These are phyloP conservation scores for Norana najaformis DNA, from an alignment of 2,888 invertebrate species.

Conservation along the genomic window DNA sequence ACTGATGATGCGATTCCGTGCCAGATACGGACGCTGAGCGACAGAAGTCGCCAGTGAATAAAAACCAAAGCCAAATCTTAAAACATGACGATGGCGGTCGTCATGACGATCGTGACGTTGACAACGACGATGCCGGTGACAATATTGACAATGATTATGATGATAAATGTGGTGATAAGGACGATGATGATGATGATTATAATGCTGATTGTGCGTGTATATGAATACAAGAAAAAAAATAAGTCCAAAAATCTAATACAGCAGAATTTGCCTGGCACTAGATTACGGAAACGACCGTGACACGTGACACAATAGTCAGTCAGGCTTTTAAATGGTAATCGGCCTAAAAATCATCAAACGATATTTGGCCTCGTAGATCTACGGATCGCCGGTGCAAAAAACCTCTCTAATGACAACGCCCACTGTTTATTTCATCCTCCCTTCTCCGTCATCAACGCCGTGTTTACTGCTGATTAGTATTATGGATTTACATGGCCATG, in stretches of 20 bases:
- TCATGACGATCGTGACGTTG: not conserved
- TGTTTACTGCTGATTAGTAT: no score
- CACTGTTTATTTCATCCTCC: not conserved
- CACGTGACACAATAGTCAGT: not conserved
- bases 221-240: no score
- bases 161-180: not conserved
- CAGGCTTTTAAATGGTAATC: no score
- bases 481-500: no score
- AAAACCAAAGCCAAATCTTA: not conserved
- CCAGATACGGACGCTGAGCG: not conserved
- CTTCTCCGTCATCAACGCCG: no score
- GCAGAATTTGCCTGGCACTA: no score
- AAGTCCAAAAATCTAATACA: no score
- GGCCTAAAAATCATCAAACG: not conserved
- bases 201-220: not conserved
- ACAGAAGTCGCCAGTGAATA: not conserved
- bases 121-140: conserved; percentile 30
- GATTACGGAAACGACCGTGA: not conserved
- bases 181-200: not conserved
- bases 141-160: conserved; percentile 31
- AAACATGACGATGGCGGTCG: not conserved
- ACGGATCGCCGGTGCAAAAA: not conserved
- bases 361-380: not conserved
- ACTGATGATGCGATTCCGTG: not conserved
- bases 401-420: not conserved